These are phyloP conservation scores for Ahaetulla prasina DNA, from an alignment of 2,113 vertebrate species.

Conservation along the genomic window DNA sequence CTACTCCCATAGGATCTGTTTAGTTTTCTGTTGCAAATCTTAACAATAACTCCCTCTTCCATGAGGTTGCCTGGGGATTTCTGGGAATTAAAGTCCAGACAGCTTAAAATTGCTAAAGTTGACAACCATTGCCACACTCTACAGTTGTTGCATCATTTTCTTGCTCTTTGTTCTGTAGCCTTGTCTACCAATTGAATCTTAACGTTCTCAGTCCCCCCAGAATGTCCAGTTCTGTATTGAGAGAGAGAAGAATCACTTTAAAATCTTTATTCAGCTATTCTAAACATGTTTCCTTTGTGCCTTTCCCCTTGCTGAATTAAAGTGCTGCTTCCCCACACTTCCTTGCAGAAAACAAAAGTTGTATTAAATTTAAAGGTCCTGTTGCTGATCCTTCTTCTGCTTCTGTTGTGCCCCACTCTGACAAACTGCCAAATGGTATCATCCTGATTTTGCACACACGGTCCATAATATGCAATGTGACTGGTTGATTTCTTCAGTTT, in stretches of 20 bases:
- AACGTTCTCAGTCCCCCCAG: not conserved
- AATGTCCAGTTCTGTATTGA: not conserved
- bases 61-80: not conserved
- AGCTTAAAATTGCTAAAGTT: not conserved
- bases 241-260: not conserved
- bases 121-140: not conserved
- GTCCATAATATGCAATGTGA: not conserved
- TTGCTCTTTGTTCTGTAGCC: not conserved
- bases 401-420: not conserved
- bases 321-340: not conserved
- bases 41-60: not conserved
- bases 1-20: not conserved
- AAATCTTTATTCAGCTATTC: not conserved
- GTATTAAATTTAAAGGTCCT: not conserved
- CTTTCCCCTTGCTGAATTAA: not conserved
- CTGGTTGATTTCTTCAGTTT: not conserved
- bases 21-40: not conserved
- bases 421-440: not conserved
- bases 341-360: not conserved
- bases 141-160: not conserved
- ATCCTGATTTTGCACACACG: not conserved
- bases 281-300: not conserved
- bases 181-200: not conserved
- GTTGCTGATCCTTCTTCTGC: not conserved
- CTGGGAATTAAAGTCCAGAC: not conserved